These are phyloP conservation scores for Listrodromus nycthemerus DNA, from an alignment of 2,888 invertebrate species.

Conservation along the genomic window DNA sequence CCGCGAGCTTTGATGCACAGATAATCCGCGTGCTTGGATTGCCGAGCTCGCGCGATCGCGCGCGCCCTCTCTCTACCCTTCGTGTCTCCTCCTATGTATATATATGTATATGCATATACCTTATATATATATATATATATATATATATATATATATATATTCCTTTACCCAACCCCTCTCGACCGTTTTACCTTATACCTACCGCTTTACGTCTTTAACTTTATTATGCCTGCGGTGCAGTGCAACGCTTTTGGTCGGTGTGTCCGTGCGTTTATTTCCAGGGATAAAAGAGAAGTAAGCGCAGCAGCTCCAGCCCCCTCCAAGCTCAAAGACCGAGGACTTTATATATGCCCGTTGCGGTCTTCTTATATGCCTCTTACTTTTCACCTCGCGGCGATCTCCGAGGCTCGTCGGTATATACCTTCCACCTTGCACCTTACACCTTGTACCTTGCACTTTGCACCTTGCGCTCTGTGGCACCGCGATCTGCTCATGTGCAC, in stretches of 20 bases:
- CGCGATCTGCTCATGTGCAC: background rate
- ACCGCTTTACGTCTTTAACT: constrained; percentile 49
- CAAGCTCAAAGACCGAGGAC: constrained; percentile 29
- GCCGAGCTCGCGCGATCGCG: constrained; percentile 1
- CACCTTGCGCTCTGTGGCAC: constrained; percentile 56
- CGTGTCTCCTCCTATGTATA: background rate
- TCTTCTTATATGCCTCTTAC: constrained; percentile 44
- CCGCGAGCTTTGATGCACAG: constrained; percentile 77
- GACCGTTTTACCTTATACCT: constrained; percentile 45
- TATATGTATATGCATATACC: constrained; percentile 7
- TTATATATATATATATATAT: constrained; percentile 15
- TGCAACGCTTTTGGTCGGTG: constrained; percentile 5
- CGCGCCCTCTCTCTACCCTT: constrained; percentile 14
- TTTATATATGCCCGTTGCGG: constrained; percentile 23
- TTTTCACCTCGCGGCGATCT: constrained; percentile 47
- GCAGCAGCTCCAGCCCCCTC: constrained; percentile 22
- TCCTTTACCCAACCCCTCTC: constrained; percentile 6
- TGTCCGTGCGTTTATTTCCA: constrained; percentile 18
- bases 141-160: constrained; percentile 12
- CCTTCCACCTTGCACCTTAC: constrained; percentile 67
- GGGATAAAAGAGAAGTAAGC: constrained; percentile 29
- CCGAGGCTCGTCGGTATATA: constrained; percentile 1
- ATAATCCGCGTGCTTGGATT: constrained; percentile 71
- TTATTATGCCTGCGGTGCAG: constrained; percentile 44
- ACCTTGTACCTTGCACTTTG: constrained; percentile 69